These are phyloP conservation scores for Drosophila imparisetae DNA, from an alignment of 2,888 invertebrate species.

Conservation along the genomic window DNA sequence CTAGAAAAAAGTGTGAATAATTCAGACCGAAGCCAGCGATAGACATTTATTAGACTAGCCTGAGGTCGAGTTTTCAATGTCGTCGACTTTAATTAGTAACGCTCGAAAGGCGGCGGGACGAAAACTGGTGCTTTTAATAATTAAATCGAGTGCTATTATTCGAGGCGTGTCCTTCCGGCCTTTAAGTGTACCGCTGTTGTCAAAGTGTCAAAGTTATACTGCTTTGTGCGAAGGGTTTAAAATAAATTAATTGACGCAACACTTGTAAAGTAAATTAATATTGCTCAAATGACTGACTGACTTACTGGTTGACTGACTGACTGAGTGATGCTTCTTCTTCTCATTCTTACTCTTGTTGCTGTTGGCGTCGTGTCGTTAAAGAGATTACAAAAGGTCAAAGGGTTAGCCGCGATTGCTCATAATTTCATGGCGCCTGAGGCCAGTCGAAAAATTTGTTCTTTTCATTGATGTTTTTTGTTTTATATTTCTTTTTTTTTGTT, in stretches of 20 bases:
- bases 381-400: constrained; percentile 77
- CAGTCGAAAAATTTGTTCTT: constrained; percentile 19
- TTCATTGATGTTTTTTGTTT: constrained; percentile 35
- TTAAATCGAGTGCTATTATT: constrained; percentile 34
- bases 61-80: constrained; percentile 27
- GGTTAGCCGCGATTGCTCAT: constrained; percentile 73
- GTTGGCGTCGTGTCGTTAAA: constrained; percentile 52
- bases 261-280: constrained; percentile 77
- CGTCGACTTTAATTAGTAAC: constrained; percentile 45
- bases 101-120: not conserved
- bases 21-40: constrained; percentile 30
- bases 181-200: constrained; percentile 45
- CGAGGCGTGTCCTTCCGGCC: constrained; percentile 35
- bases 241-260: constrained; percentile 76
- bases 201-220: constrained; percentile 78
- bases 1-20: constrained; percentile 55
- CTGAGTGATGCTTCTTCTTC: not conserved
- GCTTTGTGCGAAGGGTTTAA: constrained; percentile 66
- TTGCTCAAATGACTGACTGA: constrained; percentile 35
- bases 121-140: constrained; percentile 37
- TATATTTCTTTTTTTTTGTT: constrained; percentile 7
- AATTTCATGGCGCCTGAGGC: constrained; percentile 68
- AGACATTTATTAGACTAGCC: constrained; percentile 38
- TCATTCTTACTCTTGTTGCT: constrained; percentile 16
- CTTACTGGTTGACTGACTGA: constrained; percentile 5